Base-by-base conservation (phyloP, 1,140 invertebrate genomes). In the Varroa destructor region DNA sequence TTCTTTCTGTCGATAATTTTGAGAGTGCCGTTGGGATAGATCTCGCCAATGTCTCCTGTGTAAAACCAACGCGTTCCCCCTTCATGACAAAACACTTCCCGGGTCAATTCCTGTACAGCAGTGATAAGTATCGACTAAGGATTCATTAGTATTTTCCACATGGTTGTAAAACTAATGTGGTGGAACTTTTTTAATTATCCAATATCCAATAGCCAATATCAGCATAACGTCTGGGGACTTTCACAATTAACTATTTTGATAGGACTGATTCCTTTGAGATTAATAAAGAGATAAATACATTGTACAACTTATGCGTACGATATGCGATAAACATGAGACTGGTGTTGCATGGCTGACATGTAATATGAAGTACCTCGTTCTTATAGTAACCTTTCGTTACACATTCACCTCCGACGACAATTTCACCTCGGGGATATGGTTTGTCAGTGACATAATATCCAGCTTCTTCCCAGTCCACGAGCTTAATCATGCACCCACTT, bases 1-100 rank as follows among this genome's bases (percentile, higher is more conserved):
- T 99, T 99, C 82, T 97, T 97, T 73, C 95, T 89, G 81, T 97
- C 93, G 82, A 72, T 74, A 56, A 78, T 74, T 55, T 51, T 78
- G 0, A 85, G 76, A 61, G 78, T 79, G 37, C 84, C 84, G 76
- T 84, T 82, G 4, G 74, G 74, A 57, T 81, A 76, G 71, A 85
- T 78, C 74, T 82, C 80, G 3, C 83, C 84, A 74, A 85, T 83
- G 76, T 85, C 84, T 6, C 84, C 84, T 43, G 83, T 81, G 70
- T 79, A 81, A 76, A 85, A 85, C 76, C 80, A 81, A 12, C 76
- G 72, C 36, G 75, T 74, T 10, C 80, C 81, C 73, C 81, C 75
- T 55, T 80, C 73, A 12, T 76, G 77, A 14, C 77, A 77, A 74
- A 83, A 85, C 51, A 81, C 79, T 76, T 84, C 82, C 55, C 79